Percentiles rank a stretch among this genome's conserved stretches.
Conservation (phyloP, 2,797 vertebrate species). For the Rhinoraja longicauda region DNA sequence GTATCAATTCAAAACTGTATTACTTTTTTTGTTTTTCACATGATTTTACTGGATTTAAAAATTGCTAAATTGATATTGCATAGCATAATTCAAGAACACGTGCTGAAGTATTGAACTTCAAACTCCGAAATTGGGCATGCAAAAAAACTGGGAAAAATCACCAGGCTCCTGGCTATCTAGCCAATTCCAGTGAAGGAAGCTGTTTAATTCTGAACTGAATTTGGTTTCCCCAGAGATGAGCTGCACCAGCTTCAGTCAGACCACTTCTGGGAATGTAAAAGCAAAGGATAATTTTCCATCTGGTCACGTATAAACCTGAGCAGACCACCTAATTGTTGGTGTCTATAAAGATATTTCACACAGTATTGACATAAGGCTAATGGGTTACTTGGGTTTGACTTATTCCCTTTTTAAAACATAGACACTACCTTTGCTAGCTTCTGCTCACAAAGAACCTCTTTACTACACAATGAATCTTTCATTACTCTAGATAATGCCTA, state of each 20-base stretch:
- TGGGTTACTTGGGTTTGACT: background rate
- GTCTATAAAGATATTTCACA: background rate
- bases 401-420: background rate
- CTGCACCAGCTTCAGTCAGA: background rate
- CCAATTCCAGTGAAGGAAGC: background rate
- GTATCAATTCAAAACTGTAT: background rate
- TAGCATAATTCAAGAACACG: background rate
- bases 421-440: background rate
- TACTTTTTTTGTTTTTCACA: background rate
- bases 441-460: no score
- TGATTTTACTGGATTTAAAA: background rate
- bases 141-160: background rate
- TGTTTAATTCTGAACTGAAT: background rate
- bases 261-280: background rate
- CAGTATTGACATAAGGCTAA: no score
- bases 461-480: background rate
- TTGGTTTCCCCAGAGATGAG: background rate
- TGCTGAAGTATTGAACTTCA: background rate
- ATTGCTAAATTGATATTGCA: background rate
- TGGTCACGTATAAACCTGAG: background rate
- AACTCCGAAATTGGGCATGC: background rate
- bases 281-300: background rate
- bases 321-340: background rate
- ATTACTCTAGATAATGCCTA: background rate
- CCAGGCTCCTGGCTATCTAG: background rate